Conservation (phyloP, 2,113 vertebrate species). For the Pontoporia blainvillei region DNA sequence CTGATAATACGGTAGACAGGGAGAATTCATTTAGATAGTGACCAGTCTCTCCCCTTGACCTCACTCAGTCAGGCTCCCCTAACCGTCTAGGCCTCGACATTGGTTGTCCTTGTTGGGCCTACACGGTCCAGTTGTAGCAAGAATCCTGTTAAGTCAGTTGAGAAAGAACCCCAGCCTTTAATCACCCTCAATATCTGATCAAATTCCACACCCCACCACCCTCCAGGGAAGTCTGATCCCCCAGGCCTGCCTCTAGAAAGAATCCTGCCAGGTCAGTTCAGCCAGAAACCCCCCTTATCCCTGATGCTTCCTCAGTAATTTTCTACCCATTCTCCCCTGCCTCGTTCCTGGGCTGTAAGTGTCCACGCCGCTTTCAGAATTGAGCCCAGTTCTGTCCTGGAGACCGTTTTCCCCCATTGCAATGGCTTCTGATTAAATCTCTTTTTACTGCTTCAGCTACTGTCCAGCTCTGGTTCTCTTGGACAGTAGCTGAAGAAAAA, state of each 20-base stretch:
- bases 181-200: not conserved
- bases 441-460: not conserved
- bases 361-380: not conserved
- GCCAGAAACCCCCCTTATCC: not conserved
- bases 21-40: not conserved
- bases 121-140: not conserved
- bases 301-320: not conserved
- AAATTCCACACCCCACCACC: not conserved
- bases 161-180: not conserved
- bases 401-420: not conserved
- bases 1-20: accelerated
- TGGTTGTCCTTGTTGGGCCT: not conserved
- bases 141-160: not conserved
- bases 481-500: not conserved
- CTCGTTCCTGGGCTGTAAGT: too few relatives aligned
- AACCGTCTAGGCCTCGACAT: not conserved
- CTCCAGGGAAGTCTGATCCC: not conserved
- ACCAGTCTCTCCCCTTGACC: not conserved
- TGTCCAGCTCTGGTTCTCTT: not conserved
- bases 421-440: not conserved
- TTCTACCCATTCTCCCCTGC: accelerated
- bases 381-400: not conserved
- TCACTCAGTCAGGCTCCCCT: not conserved
- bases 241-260: not conserved
- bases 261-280: not conserved